Evolutionary conservation across 2,113 vertebrate genomes (phyloP), one percentile per base, ranked within the genome.

Genomic region (Bothrops jararaca): DNA sequence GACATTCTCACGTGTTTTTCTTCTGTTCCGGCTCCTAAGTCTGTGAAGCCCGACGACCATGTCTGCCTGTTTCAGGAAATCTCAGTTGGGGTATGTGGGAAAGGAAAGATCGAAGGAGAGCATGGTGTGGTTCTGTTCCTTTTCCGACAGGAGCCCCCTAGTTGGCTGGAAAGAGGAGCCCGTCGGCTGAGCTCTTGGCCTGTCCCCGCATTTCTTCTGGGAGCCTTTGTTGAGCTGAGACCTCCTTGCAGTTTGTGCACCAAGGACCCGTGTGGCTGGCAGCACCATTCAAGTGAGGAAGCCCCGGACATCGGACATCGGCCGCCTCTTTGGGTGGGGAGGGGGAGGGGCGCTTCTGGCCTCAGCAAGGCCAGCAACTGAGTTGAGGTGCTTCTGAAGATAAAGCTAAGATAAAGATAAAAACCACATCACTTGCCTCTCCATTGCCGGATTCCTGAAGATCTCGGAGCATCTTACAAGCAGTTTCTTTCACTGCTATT

Each of bases 381-480:
- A 1, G 39, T 5, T 10, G 0, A 5, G 1, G 2, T 0, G 24
- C 2, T 0, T 24, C 24, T 4, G 52, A 11, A 53, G 42, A 34
- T 87, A 20, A 80, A 18, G 34, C 34, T 57, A 23, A 57, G 22
- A 23, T 57, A 23, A 23, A 57, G 22, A 23, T 23, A 23, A 57
- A 57, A 22, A 23, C 15, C 39, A 23, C 15, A 1, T 13, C 20
- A 20, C 80, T 85, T 42, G 39, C 39, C 39, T 3, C 22, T 86
- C 85, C 48, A 3, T 29, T 4, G 26, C 11, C 24, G 29, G 45
- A 86, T 50, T 24, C 85, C 45, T 50, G 10, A 11, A 26, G 26
- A 2, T 86, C 24, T 15, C 24, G 15, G 48, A 86, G 45, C 48
- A 29, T 86, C 80, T 45, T 23, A 4, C 80, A 85, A 42, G 34